These are phyloP conservation scores for Drosophila asahinai DNA, from an alignment of 1,140 invertebrate species.

Conservation along the genomic window DNA sequence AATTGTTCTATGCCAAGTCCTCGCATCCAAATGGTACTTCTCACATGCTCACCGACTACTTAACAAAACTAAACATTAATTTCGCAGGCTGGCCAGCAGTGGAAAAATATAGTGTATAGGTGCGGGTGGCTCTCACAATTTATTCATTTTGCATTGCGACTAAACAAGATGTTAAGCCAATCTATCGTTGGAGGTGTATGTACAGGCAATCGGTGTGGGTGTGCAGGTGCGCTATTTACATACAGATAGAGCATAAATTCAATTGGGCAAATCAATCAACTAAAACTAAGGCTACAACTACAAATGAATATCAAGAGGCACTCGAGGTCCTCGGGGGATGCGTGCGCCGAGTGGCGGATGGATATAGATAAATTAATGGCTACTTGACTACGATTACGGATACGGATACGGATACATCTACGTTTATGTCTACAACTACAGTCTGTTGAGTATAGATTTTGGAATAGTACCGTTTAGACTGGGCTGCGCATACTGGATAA, in stretches of 20 bases:
- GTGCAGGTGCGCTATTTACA: conserved; percentile 38
- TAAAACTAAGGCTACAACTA: conserved; percentile 65
- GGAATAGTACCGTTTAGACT: conserved; percentile 85
- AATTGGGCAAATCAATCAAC: conserved; percentile 66
- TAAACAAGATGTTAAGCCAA: conserved; percentile 39
- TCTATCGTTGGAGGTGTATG: conserved; percentile 27
- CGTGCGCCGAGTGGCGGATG: conserved; percentile 26
- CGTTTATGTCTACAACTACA: conserved; percentile 54
- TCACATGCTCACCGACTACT: conserved; percentile 30
- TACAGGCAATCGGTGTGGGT: conserved; percentile 24
- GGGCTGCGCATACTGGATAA: conserved; percentile 85
- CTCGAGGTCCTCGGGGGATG: conserved; percentile 51
- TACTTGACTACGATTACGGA: conserved; percentile 35
- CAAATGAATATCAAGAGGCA: conserved; percentile 56
- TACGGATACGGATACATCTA: conserved; percentile 28
- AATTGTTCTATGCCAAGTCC: conserved; percentile 27
- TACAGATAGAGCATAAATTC: conserved; percentile 45
- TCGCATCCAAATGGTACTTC: conserved; percentile 6
- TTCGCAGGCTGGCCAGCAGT: conserved; percentile 1
- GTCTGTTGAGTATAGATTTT: conserved; percentile 84
- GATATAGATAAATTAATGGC: conserved; percentile 32
- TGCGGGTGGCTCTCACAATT: conserved; percentile 40
- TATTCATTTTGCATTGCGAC: conserved; percentile 50
- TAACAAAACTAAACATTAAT: conserved; percentile 32
- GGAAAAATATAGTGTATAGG: not conserved